Evolutionary conservation across 2,113 vertebrate species (phyloP).

Genomic region (Bos taurus): ARS-UCD2.0 NC_037330.1:88789501-88790000

Average conservation of each 20-base stretch:
- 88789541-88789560: background rate
- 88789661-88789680: slow-evolving; percentile 58
- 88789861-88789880: slow-evolving; percentile 68
- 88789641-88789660: slow-evolving; percentile 38
- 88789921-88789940: slow-evolving; percentile 74
- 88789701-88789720: slow-evolving; percentile 61
- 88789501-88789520: background rate
- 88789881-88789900: slow-evolving; percentile 77
- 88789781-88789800: slow-evolving; percentile 50
- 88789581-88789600: slow-evolving; percentile 51
- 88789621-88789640: slow-evolving; percentile 54
- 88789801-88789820: slow-evolving; percentile 63
- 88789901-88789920: slow-evolving; percentile 69
- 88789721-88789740: slow-evolving; percentile 17
- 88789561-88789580: slow-evolving; percentile 55
- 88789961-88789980: slow-evolving; percentile 62
- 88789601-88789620: slow-evolving; percentile 66
- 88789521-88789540: background rate
- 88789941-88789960: slow-evolving; percentile 44
- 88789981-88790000: background rate
- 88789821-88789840: slow-evolving; percentile 63
- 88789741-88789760: slow-evolving; percentile 10
- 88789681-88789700: slow-evolving; percentile 62
- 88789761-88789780: slow-evolving; percentile 63
- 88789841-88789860: slow-evolving; percentile 75